phyloP scores from a whole-genome alignment of 1,140 invertebrate genomes.

The Mycetomoellerius zeteki region DNA sequence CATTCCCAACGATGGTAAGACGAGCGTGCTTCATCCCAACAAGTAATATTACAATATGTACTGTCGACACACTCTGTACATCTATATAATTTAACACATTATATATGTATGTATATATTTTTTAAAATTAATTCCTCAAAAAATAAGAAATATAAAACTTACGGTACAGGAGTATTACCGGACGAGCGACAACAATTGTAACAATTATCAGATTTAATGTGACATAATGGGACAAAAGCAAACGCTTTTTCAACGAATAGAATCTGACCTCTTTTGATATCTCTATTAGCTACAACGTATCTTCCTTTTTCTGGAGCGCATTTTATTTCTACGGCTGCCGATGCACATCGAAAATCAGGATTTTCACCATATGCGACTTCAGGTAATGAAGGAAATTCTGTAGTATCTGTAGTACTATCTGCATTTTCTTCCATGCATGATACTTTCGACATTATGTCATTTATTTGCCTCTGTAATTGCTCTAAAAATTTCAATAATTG shows the following conservation, averaged over 20 bases:
- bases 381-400: conserved; percentile 51
- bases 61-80: conserved; percentile 89
- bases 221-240: conserved; percentile 88
- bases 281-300: conserved; percentile 87
- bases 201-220: conserved; percentile 83
- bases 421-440: conserved; percentile 1
- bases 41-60: conserved; percentile 90
- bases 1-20: conserved; percentile 93
- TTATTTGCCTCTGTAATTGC: conserved; percentile 64
- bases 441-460: conserved; percentile 19
- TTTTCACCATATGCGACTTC: conserved; percentile 77
- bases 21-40: conserved; percentile 88
- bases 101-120: not conserved
- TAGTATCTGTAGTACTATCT: not conserved
- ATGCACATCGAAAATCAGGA: conserved; percentile 80
- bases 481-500: conserved; percentile 52
- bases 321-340: conserved; percentile 77
- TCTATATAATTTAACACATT: conserved; percentile 83
- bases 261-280: conserved; percentile 89
- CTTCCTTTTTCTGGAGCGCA: conserved; percentile 85
- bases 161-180: conserved; percentile 85
- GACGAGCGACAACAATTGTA: conserved; percentile 88
- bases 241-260: conserved; percentile 92
- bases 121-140: not conserved
- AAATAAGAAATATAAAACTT: conserved; percentile 74